Percentiles rank a stretch among this genome's conserved stretches.
phyloP scores from a whole-genome alignment of 2,797 vertebrate species.

The Dromococcyx pavoninus region DNA sequence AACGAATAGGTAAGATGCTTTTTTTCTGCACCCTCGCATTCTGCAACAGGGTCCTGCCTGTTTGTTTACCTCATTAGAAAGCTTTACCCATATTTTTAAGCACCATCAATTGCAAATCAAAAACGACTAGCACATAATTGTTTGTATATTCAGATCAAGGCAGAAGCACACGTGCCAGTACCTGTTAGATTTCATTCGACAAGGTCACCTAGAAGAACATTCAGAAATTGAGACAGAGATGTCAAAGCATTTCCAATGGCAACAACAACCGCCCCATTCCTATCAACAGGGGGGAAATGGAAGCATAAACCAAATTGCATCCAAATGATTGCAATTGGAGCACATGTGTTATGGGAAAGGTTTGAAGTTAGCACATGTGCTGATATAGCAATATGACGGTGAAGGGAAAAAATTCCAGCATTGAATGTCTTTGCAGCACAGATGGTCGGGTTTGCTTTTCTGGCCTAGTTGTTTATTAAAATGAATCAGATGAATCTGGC shows the following conservation, averaged over 20 bases:
- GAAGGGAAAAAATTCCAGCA: slow-evolving; percentile 29
- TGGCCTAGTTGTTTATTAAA: slow-evolving; percentile 62
- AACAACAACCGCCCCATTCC: neutral
- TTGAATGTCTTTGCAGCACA: slow-evolving; percentile 65
- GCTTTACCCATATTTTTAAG: neutral
- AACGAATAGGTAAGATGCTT: neutral
- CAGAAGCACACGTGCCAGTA: neutral
- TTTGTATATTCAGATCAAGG: neutral
- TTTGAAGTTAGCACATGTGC: slow-evolving; percentile 67
- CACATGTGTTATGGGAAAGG: slow-evolving; percentile 54
- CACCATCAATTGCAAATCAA: neutral
- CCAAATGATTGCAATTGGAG: slow-evolving; percentile 45
- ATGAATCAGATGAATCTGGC: slow-evolving; percentile 55
- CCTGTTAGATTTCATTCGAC: slow-evolving; percentile 57
- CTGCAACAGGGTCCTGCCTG: neutral
- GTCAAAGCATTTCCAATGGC: slow-evolving; percentile 55
- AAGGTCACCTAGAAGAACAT: slow-evolving; percentile 29
- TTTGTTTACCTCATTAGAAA: slow-evolving; percentile 17
- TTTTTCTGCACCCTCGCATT: neutral
- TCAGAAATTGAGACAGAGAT: slow-evolving; percentile 42
- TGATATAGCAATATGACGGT: slow-evolving; percentile 59
- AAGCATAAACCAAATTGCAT: slow-evolving; percentile 63
- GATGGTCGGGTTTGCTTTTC: slow-evolving; percentile 60
- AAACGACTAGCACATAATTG: neutral
- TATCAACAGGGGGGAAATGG: slow-evolving; percentile 53